Base-by-base conservation (phyloP, 2,113 vertebrate species). In the Empidonax alnorum region DNA sequence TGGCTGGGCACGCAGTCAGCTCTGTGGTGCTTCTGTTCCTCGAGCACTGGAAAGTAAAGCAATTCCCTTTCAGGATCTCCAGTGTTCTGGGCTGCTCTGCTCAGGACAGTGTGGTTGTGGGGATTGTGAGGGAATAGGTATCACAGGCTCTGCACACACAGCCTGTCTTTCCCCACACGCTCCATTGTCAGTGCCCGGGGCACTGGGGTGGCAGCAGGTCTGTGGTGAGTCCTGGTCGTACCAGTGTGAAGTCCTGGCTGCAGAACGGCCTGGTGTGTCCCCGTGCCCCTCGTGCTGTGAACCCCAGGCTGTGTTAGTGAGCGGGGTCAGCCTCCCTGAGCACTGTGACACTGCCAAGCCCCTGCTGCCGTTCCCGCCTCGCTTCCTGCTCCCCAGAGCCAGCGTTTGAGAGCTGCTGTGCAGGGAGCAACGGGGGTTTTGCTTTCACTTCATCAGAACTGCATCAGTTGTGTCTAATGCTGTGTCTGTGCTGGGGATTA, bases 11-110 rank as follows among this genome's bases (percentile, higher is more conserved):
- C 39, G 17, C 30, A 10, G 5, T 30, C 31, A 30, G 25, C 31
- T 69, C 49, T 9, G 16, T 39, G 44, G 10, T 24, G 21, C 55
- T 16, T 5, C 78, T 66, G 28, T n/a, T 49, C 31, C 41, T 55
- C 0, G 0, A 35, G 33, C 4, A 1, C 28, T 39, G 44, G 11
- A 13, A 19, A 56, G 62, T 2, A 1, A 14, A 71, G 25, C 8
- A 12, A 9, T 46, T 93, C 39, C 75, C 30, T 37, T 35, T 21
- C 4, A 3, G 55, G 37, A 5, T 68, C 27, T 6, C 5, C 7
- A 55, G 52, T 0, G 0, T 20, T 49, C 28, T 5, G 39, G 35
- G 58, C 39, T 67, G 24, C 83, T 33, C 21, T 86, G 4, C 1
- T 73, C 41, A 5, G 3, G 2, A 2, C 58, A 4, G 69, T 2